Evolutionary conservation across 2,113 vertebrate species (phyloP), one percentile per base, ranked within the genome.

Genomic region (Gambusia holbrooki): DNA sequence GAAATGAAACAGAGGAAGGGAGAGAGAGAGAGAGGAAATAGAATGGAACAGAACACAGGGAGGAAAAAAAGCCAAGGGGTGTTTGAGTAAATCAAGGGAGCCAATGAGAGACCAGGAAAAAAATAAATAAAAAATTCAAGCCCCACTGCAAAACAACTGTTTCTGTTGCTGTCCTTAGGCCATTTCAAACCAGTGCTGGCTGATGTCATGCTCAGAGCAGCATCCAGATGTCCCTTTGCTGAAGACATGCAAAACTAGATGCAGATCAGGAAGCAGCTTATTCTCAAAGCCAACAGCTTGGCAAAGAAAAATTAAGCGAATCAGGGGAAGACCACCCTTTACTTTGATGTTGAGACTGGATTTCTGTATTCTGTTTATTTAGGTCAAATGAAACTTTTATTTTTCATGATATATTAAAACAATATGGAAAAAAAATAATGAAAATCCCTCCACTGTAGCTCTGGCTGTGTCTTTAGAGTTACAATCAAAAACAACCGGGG

Each of bases 221-320:
- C 40, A 76, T 82, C 74, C 92, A 93, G 88, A 93, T 89, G 91
- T 93, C 90, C 83, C 81, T 74, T 81, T 33, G 68, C 70, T 76
- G 63, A 81, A 45, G 75, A 82, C 75, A 11, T 1, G 28, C 61
- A 69, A 19, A 79, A 75, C 68, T 64, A 67, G 70, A 81, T 85
- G 83, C 77, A 85, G 88, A 84, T 86, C 73, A 73, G 73, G 83
- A 79, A 84, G 86, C 87, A 84, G 86, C 85, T 86, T 84, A 65
- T 80, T 82, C 68, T 82, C 58, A 76, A 58, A 58, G n/a, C 77
- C 30, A 74, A 35, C 62, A 76, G 79, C 63, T 12, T 60, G 77
- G 76, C 82, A 83, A 69, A 5, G 33, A 84, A 5, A 84, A 6
- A 67, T 71, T 64, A 82, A 51, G 62, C 58, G 71, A 70, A 78